Base-by-base conservation (phyloP, 2,113 vertebrate genomes). In the Elephantulus edwardii region DNA sequence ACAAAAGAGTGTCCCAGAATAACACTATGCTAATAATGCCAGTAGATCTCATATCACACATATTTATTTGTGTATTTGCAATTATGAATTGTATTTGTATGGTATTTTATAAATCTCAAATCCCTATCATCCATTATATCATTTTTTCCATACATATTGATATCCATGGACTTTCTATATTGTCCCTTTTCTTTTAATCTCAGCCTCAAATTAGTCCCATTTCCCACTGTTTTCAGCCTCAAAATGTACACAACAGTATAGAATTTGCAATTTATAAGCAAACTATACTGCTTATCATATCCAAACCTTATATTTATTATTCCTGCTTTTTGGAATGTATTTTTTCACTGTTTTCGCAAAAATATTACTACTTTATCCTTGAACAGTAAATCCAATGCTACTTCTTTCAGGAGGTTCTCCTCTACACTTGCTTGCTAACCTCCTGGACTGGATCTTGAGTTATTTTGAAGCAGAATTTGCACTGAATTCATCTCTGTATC, bases 241-340 rank as follows among this genome's bases (percentile, higher is more conserved):
- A 30, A 48, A 74, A 40, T 46, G 14, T 33, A 33, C 20, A 33
- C 28, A 48, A 33, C 33, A 46, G 3, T 17, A 5, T 3, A 5
- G 24, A 82, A 40, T 24, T 35, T 52, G 20, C 68, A 33, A 40
- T 72, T 86, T 64, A 58, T 42, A 40, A 12, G 40, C 72, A 70
- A 83, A 62, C 44, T 10, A 35, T 38, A n/a, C 54, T 66, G 62
- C 20, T 66, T 19, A 38, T 30, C 71, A 40, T 28, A 88, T 14
- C 30, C 40, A n/a, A 48, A 35, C 46, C 68, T 76, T 72, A 44
- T 81, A n/a, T 58, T n/a, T 46, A 48, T 30, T 33, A 26, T 26
- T 19, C n/a, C 33, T 56, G 81, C 19, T 33, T 89, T 75, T 82
- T 93, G 86, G 88, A 83, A 83, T 70, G 46, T 38, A 60, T 75